A percentile compares a stretch with the other conserved stretches of the same genome.
Evolutionary conservation across 1,140 invertebrate species (phyloP).

Genomic region (Cardiocondyla obscurior): DNA sequence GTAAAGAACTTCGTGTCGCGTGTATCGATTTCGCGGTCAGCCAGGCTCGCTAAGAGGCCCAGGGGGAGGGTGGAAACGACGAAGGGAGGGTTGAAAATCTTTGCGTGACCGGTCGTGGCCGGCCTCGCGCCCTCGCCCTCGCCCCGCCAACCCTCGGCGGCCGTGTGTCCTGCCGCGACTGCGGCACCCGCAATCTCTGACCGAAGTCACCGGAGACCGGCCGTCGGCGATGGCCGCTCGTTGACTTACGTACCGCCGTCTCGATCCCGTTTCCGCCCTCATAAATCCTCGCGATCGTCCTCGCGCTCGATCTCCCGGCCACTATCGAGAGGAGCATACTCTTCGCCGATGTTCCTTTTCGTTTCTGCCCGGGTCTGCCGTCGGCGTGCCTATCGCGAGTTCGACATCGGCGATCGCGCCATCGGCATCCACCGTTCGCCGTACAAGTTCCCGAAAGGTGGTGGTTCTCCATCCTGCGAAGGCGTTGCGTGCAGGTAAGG

Average conservation of each 20-base stretch:
- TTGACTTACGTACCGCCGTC: not conserved
- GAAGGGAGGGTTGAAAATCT: conserved; percentile 72
- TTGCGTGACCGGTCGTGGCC: conserved; percentile 77
- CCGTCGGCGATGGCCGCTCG: conserved; percentile 70
- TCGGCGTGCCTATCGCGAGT: not conserved
- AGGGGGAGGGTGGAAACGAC: conserved; percentile 37
- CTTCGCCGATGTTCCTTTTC: conserved; percentile 3
- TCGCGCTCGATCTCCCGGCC: not conserved
- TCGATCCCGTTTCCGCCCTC: conserved; percentile 1
- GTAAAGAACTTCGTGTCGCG: conserved; percentile 74
- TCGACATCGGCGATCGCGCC: not conserved
- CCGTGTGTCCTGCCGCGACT: conserved; percentile 68
- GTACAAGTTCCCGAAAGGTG: not conserved
- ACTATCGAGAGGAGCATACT: not conserved
- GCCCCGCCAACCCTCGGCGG: conserved; percentile 47
- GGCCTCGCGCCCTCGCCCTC: conserved; percentile 74
- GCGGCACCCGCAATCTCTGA: conserved; percentile 77
- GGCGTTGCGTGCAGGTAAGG: conserved; percentile 33
- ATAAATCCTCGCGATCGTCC: not conserved
- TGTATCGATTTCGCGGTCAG: conserved; percentile 75
- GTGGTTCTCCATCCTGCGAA: not conserved
- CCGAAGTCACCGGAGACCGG: conserved; percentile 67
- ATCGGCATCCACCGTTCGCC: not conserved
- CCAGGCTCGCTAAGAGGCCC: conserved; percentile 58
- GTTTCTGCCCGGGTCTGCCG: not conserved